Base-by-base conservation (phyloP, 2,888 invertebrate genomes). In the Sussaba pulchella region DNA sequence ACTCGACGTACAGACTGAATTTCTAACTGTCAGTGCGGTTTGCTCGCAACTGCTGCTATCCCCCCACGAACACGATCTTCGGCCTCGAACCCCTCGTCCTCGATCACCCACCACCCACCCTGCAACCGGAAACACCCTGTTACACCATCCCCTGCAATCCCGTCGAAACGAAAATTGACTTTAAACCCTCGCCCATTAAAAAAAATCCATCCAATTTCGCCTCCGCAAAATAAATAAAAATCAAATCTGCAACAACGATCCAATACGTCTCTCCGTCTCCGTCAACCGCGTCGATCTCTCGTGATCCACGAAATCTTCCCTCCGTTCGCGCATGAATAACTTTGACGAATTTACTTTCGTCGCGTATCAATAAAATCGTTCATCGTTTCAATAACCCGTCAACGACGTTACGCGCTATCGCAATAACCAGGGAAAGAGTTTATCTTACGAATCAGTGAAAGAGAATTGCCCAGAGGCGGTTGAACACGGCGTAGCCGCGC, bases 401-500 rank as follows among this genome's bases (percentile, higher is more conserved):
- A 31, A 31, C 31, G 31, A 2, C 6, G 31, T 2, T 31, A 6
- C 31, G 31, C 31, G 31, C 6, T 31, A 31, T 31, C 31, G 31
- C 31, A 6, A 31, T 6, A 31, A 31, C 31, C 4, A 31, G 31
- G 6, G 31, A 31, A 6, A 31, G 31, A 31, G 31, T 31, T 31
- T 2, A 31, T 31, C 31, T 31, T 31, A 5, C 31, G 6, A 31
- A 31, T 5, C 31, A 17, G 8, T 1, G 31, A 52, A 39, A 52
- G 39, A 50, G 21, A 41, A 54, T 21, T 10, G 21, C 4, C 10
- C 9, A 24, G 52, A 39, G 14, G 21, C 36, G 31, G 69, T 24
- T 17, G 61, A 21, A 39, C 45, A 24, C 47, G 50, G 52, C 47
- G 41, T 50, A 10, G 69, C 77, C 39, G 64, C 77, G 41, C 70